These are phyloP conservation scores for Aphelocoma californica DNA, from an alignment of 2,797 vertebrate species.

Conservation along the genomic window DNA sequence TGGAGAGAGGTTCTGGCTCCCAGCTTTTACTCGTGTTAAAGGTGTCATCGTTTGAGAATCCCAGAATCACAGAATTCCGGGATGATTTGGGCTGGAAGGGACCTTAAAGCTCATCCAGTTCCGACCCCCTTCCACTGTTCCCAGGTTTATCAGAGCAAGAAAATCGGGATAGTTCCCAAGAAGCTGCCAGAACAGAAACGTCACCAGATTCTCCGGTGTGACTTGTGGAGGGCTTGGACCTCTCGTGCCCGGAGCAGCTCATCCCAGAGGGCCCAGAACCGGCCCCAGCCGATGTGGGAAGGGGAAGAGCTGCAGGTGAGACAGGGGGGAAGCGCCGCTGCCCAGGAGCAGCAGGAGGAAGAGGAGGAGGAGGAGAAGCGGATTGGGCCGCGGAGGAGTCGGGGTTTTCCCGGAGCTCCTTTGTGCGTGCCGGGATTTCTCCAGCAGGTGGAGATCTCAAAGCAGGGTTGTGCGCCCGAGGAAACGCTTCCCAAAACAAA, in stretches of 20 bases:
- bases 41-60: neutral
- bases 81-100: neutral
- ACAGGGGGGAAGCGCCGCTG: neutral
- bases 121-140: fast-evolving
- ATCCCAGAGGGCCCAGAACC: neutral
- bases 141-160: no score
- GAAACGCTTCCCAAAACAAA: neutral
- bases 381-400: neutral
- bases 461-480: neutral
- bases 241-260: neutral
- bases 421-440: neutral
- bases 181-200: neutral
- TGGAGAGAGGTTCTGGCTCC: no score
- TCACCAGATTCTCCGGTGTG: neutral
- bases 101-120: neutral
- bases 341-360: neutral
- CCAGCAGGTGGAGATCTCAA: conserved; percentile 38
- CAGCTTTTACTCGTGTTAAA: neutral
- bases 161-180: neutral
- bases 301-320: neutral
- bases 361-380: neutral
- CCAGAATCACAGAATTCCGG: neutral
- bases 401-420: neutral
- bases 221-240: neutral
- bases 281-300: neutral